These are phyloP conservation scores for Eupithecia pulchellata DNA, from an alignment of 2,888 invertebrate species.

Conservation along the genomic window DNA sequence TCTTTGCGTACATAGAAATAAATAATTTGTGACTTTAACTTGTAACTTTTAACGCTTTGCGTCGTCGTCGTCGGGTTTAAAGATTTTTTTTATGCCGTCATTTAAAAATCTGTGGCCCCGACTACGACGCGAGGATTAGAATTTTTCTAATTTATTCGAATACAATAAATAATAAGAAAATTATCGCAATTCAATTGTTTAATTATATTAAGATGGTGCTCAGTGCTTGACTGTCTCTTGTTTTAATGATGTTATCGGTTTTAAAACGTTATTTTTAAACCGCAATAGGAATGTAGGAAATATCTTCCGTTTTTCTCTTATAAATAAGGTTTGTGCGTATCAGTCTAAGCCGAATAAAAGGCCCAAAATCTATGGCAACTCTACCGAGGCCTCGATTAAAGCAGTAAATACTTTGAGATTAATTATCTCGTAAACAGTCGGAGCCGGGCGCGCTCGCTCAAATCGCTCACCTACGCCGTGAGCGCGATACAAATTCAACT, in stretches of 20 bases:
- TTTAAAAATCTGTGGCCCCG: not conserved
- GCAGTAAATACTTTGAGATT: slow-evolving; percentile 86
- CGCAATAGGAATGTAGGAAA: not conserved
- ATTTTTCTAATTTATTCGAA: not conserved
- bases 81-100: too few species aligned
- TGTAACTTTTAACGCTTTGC: too few species aligned
- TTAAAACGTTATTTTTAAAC: not conserved
- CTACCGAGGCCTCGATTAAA: slow-evolving; percentile 80
- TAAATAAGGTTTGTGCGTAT: not conserved
- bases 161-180: not conserved
- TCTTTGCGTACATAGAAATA: too few species aligned
- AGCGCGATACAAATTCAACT: slow-evolving; percentile 86
- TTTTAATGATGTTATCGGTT: not conserved
- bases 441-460: slow-evolving; percentile 71
- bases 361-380: slow-evolving; percentile 20
- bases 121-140: too few species aligned
- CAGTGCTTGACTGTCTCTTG: not conserved
- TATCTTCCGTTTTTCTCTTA: not conserved
- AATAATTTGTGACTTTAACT: too few species aligned
- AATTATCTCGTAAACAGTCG: slow-evolving; percentile 86
- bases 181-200: not conserved
- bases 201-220: not conserved
- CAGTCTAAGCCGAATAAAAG: not conserved
- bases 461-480: slow-evolving; percentile 85
- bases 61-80: too few species aligned